Conservation (phyloP, 2,888 invertebrate genomes). For the Aethes cnicana region DNA sequence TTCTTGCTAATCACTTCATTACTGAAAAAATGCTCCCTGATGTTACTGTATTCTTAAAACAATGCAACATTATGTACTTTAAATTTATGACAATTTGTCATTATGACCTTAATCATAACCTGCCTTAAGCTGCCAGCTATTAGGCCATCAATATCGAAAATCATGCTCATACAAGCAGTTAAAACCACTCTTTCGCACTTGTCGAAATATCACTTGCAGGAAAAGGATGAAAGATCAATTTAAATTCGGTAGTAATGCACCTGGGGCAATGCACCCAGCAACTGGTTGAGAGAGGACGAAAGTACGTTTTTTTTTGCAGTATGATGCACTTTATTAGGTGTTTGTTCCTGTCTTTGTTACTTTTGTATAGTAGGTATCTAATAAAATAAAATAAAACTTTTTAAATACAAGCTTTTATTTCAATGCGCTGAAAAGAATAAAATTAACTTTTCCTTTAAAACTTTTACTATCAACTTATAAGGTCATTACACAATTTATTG, state of each 20-base stretch:
- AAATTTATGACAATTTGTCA: slow-evolving; percentile 60
- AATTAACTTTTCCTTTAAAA: no score
- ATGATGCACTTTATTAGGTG: slow-evolving; percentile 62
- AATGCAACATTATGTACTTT: no score
- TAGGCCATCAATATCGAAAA: slow-evolving; percentile 66
- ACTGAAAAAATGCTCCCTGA: no score
- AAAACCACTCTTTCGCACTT: slow-evolving; percentile 55
- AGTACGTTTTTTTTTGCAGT: slow-evolving; percentile 73
- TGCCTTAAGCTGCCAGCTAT: slow-evolving; percentile 73
- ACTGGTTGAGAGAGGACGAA: slow-evolving; percentile 79
- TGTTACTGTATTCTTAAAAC: no score
- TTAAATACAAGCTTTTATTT: no score
- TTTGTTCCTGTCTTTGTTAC: no score
- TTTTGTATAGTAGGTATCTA: no score
- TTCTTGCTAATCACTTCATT: no score
- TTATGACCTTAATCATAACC: slow-evolving; percentile 72
- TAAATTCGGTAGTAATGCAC: slow-evolving; percentile 67
- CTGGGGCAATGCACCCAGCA: slow-evolving; percentile 73
- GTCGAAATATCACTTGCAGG: slow-evolving; percentile 38
- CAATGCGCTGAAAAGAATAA: no score
- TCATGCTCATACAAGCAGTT: slow-evolving; percentile 67
- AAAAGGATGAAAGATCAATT: slow-evolving; percentile 63
- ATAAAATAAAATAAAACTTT: no score
- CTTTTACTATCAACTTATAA: no score
- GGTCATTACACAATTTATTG: no score